A percentile compares a stretch with the other conserved stretches of the same genome.
phyloP scores from a whole-genome alignment of 2,113 vertebrate species.

The Arizona elegans region DNA sequence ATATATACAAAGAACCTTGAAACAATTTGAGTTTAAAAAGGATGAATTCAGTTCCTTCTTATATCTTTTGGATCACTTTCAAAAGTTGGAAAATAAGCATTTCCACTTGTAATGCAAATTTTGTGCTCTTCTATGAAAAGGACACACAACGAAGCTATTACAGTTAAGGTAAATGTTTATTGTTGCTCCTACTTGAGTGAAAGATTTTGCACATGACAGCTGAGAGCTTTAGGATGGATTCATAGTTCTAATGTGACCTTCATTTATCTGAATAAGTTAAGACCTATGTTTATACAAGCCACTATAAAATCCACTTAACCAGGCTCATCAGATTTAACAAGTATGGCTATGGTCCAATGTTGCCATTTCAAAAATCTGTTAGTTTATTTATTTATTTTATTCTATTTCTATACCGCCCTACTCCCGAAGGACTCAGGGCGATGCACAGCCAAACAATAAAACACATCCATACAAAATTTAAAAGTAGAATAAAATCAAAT shows the following conservation, averaged over 20 bases:
- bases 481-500: too few species aligned
- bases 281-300: constrained; percentile 24
- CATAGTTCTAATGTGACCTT: constrained; percentile 40
- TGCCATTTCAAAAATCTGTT: neutral
- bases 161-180: constrained; percentile 44
- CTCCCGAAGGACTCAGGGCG: too few species aligned
- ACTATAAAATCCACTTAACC: constrained; percentile 42
- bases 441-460: too few species aligned
- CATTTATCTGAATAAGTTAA: constrained; percentile 36
- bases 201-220: constrained; percentile 50
- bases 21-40: constrained; percentile 65
- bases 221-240: neutral
- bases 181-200: constrained; percentile 56
- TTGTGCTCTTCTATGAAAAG: constrained; percentile 47
- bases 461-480: too few species aligned
- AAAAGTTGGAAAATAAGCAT: constrained; percentile 61
- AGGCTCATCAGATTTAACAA: constrained; percentile 27
- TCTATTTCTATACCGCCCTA: too few species aligned
- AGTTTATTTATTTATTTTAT: too few species aligned
- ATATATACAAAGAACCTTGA: constrained; percentile 41
- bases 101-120: constrained; percentile 62
- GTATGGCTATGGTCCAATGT: neutral
- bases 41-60: constrained; percentile 52
- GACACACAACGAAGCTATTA: constrained; percentile 31
- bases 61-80: constrained; percentile 56